Percentiles rank a stretch among this genome's conserved stretches.
These are phyloP conservation scores for Cartodere bifasciata DNA, from an alignment of 2,888 invertebrate species.

Conservation along the genomic window DNA sequence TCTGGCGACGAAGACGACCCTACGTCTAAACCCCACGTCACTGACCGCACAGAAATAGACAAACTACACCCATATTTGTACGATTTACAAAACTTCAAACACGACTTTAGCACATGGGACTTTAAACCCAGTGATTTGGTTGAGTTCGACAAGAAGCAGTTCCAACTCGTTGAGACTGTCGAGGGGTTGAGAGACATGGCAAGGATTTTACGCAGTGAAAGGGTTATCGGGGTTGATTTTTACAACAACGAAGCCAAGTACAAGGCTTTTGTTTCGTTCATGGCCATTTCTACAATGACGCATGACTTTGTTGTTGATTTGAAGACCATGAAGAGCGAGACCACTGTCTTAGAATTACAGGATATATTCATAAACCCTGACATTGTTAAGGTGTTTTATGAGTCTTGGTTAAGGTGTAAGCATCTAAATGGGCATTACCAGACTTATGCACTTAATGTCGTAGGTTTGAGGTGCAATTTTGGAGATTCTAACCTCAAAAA, in stretches of 20 bases:
- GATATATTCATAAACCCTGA: conserved; percentile 9
- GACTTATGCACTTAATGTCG: too few species aligned
- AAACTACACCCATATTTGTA: conserved; percentile 10
- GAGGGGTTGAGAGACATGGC: conserved; percentile 5
- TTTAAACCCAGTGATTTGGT: neutral
- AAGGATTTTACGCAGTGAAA: conserved; percentile 8
- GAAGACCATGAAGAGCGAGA: conserved; percentile 7
- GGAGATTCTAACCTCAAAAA: too few species aligned
- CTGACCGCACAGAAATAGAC: too few species aligned
- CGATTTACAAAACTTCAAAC: conserved; percentile 9
- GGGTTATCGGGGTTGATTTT: conserved; percentile 7
- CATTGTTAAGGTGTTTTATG: conserved; percentile 11
- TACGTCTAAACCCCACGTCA: too few species aligned
- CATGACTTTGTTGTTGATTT: conserved; percentile 8
- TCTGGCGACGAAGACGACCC: conserved; percentile 10
- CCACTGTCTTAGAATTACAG: conserved; percentile 6
- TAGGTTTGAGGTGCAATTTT: too few species aligned
- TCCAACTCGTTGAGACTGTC: conserved; percentile 5
- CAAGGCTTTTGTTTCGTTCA: conserved; percentile 3
- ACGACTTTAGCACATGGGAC: neutral
- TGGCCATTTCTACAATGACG: conserved; percentile 7
- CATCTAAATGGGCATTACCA: too few species aligned
- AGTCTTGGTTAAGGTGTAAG: too few species aligned
- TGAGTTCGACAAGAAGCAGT: conserved; percentile 5
- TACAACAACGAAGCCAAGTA: conserved; percentile 6